A percentile compares a stretch with the other conserved stretches of the same genome.
These are phyloP conservation scores for Leptobrachium leishanense DNA, from an alignment of 2,113 vertebrate species.

Conservation along the genomic window DNA sequence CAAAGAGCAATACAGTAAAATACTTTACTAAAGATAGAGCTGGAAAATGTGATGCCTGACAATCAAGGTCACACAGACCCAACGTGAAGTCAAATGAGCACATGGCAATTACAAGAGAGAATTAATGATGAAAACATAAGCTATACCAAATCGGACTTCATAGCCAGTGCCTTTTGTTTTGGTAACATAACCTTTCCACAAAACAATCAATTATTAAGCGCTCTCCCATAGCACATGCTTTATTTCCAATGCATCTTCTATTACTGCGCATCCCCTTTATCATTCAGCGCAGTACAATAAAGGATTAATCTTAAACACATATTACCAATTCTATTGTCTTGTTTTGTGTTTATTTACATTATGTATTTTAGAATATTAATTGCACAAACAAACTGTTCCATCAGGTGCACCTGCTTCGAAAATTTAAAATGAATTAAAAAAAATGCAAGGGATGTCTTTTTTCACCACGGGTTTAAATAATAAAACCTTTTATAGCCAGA, in stretches of 20 bases:
- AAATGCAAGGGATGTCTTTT: background rate
- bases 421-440: conserved; percentile 9
- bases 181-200: conserved; percentile 42
- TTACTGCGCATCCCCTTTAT: conserved; percentile 37
- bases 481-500: too few species aligned
- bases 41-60: background rate
- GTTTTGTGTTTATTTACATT: conserved; percentile 36
- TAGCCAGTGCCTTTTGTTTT: conserved; percentile 38
- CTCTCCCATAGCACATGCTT: conserved; percentile 25
- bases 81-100: conserved; percentile 12
- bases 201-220: conserved; percentile 40
- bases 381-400: conserved; percentile 34
- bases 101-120: conserved; percentile 25
- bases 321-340: conserved; percentile 27
- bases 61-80: conserved; percentile 14
- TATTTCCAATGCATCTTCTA: conserved; percentile 34
- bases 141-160: conserved; percentile 13
- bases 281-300: conserved; percentile 41
- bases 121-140: conserved; percentile 42
- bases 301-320: conserved; percentile 39
- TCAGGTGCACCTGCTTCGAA: conserved; percentile 30
- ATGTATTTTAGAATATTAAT: conserved; percentile 36
- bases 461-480: too few species aligned
- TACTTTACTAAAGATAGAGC: background rate
- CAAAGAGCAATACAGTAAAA: background rate